Evolutionary conservation across 2,888 invertebrate species (phyloP), one percentile per base, ranked within the genome.

Genomic region (Calephelis perditalis): DNA sequence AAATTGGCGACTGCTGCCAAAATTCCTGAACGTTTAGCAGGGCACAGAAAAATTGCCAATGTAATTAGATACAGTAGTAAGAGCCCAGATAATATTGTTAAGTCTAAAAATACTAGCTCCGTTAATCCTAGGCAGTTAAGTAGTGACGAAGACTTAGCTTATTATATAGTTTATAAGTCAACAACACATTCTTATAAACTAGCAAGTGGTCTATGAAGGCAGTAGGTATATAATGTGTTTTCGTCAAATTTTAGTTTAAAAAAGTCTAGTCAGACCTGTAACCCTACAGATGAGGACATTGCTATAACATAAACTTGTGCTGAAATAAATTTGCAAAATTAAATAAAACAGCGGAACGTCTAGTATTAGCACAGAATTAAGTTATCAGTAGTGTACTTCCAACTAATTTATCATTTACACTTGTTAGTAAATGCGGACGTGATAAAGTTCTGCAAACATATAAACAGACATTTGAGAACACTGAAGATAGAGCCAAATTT

Each of bases 381-480:
- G 26, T 26, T 26, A 26, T 26, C 26, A 26, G 8, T 1, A 6
- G 8, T 40, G 40, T 40, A 7, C 6, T 40, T 5, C 40, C 40
- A 40, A 40, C 56, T 5, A 56, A 7, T 56, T 56, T 37, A 36
- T 40, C 37, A 11, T 56, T 56, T 12, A 56, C 10, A 56, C 43
- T 56, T 9, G 43, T 56, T 11, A 56, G 1, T 36, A 56, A 15
- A 56, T 56, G 15, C 44, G 56, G 56, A 12, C n/a, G 56, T 56
- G 56, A 56, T 6, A 37, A 11, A 56, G 43, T 46, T 56, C 37
- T 54, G 44, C 26, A 54, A 54, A 44, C 59, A 15, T 59, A 58
- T 12, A 58, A 52, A 49, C 40, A 57, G 47, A 58, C 15, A 49
- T 58, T 58, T 58, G 58, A 58, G 43, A 58, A 58, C 15, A 40